A percentile compares a stretch with the other conserved stretches of the same genome.
Evolutionary conservation across 2,888 invertebrate species (phyloP).

Genomic region (Holacanthella duospinosa): DNA sequence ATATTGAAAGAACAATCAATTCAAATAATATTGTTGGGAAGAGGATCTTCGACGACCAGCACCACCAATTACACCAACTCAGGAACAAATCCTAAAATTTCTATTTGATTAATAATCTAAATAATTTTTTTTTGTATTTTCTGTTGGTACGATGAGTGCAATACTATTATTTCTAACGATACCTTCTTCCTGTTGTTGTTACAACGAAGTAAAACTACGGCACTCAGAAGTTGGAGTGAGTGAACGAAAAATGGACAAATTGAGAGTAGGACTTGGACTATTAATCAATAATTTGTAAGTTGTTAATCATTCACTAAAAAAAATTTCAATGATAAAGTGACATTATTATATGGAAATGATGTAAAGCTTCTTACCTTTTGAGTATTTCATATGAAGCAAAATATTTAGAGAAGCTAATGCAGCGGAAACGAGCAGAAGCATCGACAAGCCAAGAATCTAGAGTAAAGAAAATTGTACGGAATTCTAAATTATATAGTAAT

Average conservation of each 20-base stretch:
- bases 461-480: neutral
- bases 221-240: neutral
- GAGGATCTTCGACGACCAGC: neutral
- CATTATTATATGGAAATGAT: too few relatives aligned
- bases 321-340: too few relatives aligned
- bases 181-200: neutral
- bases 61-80: neutral
- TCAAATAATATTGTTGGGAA: neutral
- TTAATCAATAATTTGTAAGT: too few relatives aligned
- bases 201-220: neutral
- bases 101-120: neutral
- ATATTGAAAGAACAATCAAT: neutral
- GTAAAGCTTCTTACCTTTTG: neutral
- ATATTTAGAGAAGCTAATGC: neutral
- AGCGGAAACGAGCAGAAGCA: neutral
- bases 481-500: too few relatives aligned
- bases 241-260: neutral
- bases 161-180: too few relatives aligned
- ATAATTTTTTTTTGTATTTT: neutral
- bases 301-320: too few relatives aligned
- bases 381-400: neutral
- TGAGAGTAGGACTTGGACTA: neutral
- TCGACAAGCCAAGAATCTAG: neutral
- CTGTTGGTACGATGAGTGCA: too few relatives aligned
- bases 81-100: neutral